These are phyloP conservation scores for Phrynocephalus vlangalii DNA, from an alignment of 2,797 vertebrate species.

Conservation along the genomic window DNA sequence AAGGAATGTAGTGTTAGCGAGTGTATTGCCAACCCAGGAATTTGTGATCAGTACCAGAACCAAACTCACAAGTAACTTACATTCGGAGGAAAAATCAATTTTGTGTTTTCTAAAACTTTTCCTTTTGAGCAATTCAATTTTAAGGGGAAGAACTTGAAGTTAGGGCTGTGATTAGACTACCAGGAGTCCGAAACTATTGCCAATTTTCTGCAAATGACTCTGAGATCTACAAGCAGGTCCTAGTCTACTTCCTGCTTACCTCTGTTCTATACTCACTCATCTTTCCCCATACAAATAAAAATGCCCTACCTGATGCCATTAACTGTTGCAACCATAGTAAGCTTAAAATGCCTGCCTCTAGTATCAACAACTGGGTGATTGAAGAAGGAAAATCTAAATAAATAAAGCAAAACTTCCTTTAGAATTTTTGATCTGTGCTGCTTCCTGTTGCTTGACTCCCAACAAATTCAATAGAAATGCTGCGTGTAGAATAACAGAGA, in stretches of 20 bases:
- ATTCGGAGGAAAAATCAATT: not conserved
- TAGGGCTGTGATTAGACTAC: not conserved
- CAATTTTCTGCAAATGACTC: not conserved
- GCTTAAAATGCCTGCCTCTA: not conserved
- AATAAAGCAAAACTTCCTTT: not conserved
- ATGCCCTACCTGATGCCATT: accelerated
- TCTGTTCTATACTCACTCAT: not conserved
- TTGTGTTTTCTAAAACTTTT: not conserved
- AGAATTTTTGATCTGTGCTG: slow-evolving; percentile 2
- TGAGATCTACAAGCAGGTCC: not conserved
- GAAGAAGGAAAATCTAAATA: not conserved
- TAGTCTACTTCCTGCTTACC: not conserved
- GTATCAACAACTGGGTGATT: not conserved
- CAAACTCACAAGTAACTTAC: not conserved
- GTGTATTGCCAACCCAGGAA: no score
- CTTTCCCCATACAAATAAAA: not conserved
- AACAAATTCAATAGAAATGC: slow-evolving; percentile 7
- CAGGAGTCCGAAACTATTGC: not conserved
- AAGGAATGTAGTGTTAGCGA: not conserved
- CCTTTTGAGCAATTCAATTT: not conserved
- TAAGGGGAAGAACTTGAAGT: not conserved
- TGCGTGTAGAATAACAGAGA: not conserved
- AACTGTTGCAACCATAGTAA: not conserved
- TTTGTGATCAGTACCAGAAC: not conserved
- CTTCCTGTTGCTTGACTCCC: not conserved